Evolutionary conservation across 2,797 vertebrate genomes (phyloP), one percentile per base, ranked within the genome.

Genomic region (Pseudochaenichthys georgianus): DNA sequence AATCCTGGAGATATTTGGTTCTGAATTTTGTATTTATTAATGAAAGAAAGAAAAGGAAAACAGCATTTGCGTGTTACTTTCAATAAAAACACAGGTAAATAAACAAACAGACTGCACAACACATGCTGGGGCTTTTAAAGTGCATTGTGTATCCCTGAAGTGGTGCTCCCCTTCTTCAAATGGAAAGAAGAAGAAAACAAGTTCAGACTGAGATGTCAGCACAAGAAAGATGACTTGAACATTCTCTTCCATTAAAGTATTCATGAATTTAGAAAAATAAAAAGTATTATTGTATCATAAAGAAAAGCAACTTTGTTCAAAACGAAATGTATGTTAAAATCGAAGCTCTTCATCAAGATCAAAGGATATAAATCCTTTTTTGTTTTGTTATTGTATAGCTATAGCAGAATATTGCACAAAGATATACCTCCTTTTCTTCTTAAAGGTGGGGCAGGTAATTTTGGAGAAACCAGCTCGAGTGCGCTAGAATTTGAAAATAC

Each of bases 91-190:
- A 55, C 57, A 78, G 58, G 61, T 69, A 75, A 76, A 76, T 69
- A 83, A 85, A 64, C 71, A 82, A 57, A 76, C 64, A 64, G 54
- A 70, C 54, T 67, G 42, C 51, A 23, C 19, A 74, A 75, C 71
- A 69, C 69, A 77, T 78, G 75, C 57, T 19, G 19, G 28, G 60
- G 51, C 55, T 53, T 64, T 73, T 57, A 84, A 88, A 89, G 86
- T 87, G 88, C 87, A 76, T 73, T 81, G 89, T 83, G 87, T 81
- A 62, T 90, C 87, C 86, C 91, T 88, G 55, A 92, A 91, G 87
- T 92, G 85, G 77, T 78, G 60, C 52, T 73, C 28, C 47, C 28
- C 58, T 65, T 76, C 70, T 70, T 65, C 43, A 74, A 62, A 82
- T 64, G 61, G 71, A 81, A 73, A 54, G 13, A 38, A 58, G 15